Conservation (phyloP, 1,140 invertebrate species). For the Dreissena rostriformis region DNA sequence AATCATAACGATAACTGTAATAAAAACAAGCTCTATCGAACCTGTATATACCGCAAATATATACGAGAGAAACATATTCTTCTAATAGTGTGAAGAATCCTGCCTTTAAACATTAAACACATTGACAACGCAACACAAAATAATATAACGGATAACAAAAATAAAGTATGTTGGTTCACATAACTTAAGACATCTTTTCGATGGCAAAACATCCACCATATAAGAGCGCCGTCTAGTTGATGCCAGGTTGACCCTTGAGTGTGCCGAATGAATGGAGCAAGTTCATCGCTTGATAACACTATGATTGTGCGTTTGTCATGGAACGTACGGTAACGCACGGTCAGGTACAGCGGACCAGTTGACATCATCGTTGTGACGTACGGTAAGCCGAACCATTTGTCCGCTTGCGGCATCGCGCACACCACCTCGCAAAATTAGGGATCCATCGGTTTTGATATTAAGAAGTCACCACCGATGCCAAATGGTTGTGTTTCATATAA, state of each 20-base stretch:
- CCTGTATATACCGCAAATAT: too few relatives aligned
- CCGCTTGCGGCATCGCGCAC: constrained; percentile 9
- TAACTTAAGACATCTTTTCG: neutral
- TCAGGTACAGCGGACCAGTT: constrained; percentile 27
- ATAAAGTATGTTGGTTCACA: too few relatives aligned
- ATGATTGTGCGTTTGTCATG: neutral
- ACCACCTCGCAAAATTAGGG: constrained; percentile 10
- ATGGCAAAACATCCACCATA: constrained; percentile 41
- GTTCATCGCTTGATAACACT: neutral
- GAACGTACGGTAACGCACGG: neutral
- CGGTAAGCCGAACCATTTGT: constrained; percentile 10
- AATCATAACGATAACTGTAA: too few relatives aligned
- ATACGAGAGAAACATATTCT: too few relatives aligned
- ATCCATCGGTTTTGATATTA: constrained; percentile 10
- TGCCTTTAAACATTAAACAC: too few relatives aligned
- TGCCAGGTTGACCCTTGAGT: constrained; percentile 31
- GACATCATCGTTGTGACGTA: constrained; percentile 47
- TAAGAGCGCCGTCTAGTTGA: constrained; percentile 27
- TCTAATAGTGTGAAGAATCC: too few relatives aligned
- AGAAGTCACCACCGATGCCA: constrained; percentile 28
- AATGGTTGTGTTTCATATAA: constrained; percentile 25
- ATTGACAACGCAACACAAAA: too few relatives aligned
- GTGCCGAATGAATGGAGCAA: constrained; percentile 11
- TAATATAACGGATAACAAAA: too few relatives aligned
- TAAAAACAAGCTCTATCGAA: too few relatives aligned